A percentile compares a stretch with the other conserved stretches of the same genome.
These are phyloP conservation scores for Polypedilum pembai DNA, from an alignment of 1,140 invertebrate species.

Conservation along the genomic window DNA sequence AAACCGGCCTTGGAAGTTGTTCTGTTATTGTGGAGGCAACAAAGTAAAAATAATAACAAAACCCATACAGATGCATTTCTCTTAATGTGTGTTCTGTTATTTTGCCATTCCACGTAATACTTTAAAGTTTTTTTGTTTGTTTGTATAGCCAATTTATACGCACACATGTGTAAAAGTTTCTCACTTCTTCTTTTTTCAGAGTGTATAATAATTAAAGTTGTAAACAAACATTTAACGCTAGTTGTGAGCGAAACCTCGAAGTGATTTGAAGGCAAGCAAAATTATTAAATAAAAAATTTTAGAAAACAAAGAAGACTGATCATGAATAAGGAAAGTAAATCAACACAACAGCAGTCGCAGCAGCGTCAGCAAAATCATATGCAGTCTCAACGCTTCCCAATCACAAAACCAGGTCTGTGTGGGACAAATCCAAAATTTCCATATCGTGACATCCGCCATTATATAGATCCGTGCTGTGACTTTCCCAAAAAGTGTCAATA, in stretches of 20 bases:
- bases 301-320: not conserved
- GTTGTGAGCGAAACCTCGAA: constrained; percentile 15
- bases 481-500: not conserved
- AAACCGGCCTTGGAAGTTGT: too few relatives aligned
- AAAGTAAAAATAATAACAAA: too few relatives aligned
- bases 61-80: too few relatives aligned
- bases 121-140: too few relatives aligned
- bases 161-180: too few relatives aligned
- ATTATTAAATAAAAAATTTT: not conserved
- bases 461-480: not conserved
- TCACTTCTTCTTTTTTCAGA: not conserved
- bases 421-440: not conserved
- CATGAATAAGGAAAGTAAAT: constrained; percentile 10
- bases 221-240: constrained; percentile 26
- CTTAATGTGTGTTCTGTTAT: too few relatives aligned
- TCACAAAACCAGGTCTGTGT: not conserved
- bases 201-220: not conserved
- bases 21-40: too few relatives aligned
- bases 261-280: not conserved
- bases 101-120: too few relatives aligned
- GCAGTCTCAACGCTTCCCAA: not conserved
- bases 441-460: not conserved
- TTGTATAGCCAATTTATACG: too few relatives aligned
- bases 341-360: not conserved
- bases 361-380: not conserved